Conservation (phyloP, 2,797 vertebrate species). For the Dermochelys coriacea region DNA sequence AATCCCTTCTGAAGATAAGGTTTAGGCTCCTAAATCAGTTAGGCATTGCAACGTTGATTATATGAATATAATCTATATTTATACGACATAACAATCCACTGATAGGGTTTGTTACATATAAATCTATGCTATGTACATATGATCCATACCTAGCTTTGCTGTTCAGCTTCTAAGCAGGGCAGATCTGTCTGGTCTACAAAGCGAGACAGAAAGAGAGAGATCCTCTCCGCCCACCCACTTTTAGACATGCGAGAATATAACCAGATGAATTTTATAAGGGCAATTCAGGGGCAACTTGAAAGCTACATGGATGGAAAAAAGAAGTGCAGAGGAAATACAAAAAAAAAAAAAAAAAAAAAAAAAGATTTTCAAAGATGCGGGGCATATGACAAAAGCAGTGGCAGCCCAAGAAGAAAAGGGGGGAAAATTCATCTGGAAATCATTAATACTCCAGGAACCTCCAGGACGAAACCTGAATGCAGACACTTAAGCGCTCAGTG, state of each 20-base stretch:
- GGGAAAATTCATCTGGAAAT: slow-evolving; percentile 70
- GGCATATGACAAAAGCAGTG: background rate
- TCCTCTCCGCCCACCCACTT: rapidly evolving
- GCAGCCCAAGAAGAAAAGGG: slow-evolving; percentile 12
- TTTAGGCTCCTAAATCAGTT: background rate
- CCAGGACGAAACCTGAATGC: slow-evolving; percentile 88
- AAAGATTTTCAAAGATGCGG: background rate
- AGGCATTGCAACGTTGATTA: background rate
- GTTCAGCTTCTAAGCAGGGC: rapidly evolving
- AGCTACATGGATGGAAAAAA: background rate
- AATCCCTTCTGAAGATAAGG: background rate
- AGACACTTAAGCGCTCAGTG: slow-evolving; percentile 90
- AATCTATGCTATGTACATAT: rapidly evolving
- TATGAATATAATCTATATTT: background rate
- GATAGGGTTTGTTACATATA: background rate
- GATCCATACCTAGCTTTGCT: rapidly evolving
- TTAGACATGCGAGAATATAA: rapidly evolving
- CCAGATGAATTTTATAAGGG: background rate
- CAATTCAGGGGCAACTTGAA: background rate
- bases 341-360: background rate
- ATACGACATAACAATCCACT: background rate
- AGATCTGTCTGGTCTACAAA: background rate
- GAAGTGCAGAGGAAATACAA: background rate
- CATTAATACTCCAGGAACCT: slow-evolving; percentile 75
- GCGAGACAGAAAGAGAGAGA: background rate